phyloP scores from a whole-genome alignment of 2,797 vertebrate species.

The Furcifer pardalis region DNA sequence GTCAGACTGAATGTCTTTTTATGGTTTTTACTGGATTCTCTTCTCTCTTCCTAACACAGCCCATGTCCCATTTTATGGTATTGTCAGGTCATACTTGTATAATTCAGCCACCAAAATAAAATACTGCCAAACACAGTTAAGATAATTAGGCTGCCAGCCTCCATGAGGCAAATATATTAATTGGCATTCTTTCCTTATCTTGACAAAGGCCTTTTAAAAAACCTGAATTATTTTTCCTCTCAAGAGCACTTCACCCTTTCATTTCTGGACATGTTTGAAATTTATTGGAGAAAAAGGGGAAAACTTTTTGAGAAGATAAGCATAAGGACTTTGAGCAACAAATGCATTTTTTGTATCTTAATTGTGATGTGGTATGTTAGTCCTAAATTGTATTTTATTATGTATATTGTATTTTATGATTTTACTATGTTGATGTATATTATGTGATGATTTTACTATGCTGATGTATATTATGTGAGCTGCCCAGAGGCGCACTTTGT shows the following conservation, averaged over 20 bases:
- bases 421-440: too few species aligned
- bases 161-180: slow-evolving; percentile 38
- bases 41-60: neutral
- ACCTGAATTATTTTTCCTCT: neutral
- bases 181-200: slow-evolving; percentile 29
- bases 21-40: slow-evolving; percentile 35
- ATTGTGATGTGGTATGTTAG: too few species aligned
- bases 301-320: neutral
- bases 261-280: neutral
- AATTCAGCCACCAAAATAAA: slow-evolving; percentile 39
- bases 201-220: neutral
- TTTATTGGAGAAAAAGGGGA: neutral
- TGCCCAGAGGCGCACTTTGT: too few species aligned
- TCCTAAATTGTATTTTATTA: too few species aligned
- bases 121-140: slow-evolving; percentile 53
- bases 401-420: too few species aligned
- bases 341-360: too few species aligned
- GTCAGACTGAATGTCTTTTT: slow-evolving; percentile 60
- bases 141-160: slow-evolving; percentile 55
- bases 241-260: neutral
- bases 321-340: too few species aligned
- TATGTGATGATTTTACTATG: too few species aligned
- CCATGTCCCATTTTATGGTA: slow-evolving; percentile 57
- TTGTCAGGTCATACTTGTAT: slow-evolving; percentile 49
- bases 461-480: too few species aligned